Evolutionary conservation across 2,888 invertebrate genomes (phyloP).

Genomic region (Caradrina clavipalpis): DNA sequence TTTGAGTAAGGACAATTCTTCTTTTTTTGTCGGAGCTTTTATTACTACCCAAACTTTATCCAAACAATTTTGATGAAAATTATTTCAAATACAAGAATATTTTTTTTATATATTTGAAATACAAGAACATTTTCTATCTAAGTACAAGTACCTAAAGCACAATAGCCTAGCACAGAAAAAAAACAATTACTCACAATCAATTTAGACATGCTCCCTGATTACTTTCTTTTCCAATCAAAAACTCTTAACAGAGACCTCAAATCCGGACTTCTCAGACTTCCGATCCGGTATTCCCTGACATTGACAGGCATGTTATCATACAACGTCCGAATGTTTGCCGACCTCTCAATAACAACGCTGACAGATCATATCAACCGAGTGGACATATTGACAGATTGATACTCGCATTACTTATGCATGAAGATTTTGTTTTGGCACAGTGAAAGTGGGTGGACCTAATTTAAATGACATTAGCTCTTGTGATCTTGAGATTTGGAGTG

Average conservation of each 20-base stretch:
- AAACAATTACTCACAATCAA: neutral
- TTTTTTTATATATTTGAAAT: too few species aligned
- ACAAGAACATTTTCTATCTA: too few species aligned
- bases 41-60: too few species aligned
- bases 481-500: slow-evolving; percentile 19
- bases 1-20: too few species aligned
- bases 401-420: slow-evolving; percentile 37
- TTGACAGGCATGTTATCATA: slow-evolving; percentile 14
- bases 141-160: too few species aligned
- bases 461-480: slow-evolving; percentile 31
- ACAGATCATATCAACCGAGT: slow-evolving; percentile 34
- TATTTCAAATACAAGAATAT: too few species aligned
- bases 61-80: too few species aligned
- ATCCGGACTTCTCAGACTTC: slow-evolving; percentile 26
- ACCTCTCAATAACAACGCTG: slow-evolving; percentile 38
- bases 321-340: slow-evolving; percentile 56
- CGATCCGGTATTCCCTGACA: slow-evolving; percentile 16
- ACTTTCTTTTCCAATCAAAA: slow-evolving; percentile 8
- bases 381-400: slow-evolving; percentile 52
- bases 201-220: neutral
- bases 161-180: neutral
- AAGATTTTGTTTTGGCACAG: slow-evolving; percentile 31
- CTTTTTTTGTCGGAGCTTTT: too few species aligned
- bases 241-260: neutral
- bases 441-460: slow-evolving; percentile 52